These are phyloP conservation scores for Vollenhovia emeryi DNA, from an alignment of 1,140 invertebrate genomes.

Conservation along the genomic window DNA sequence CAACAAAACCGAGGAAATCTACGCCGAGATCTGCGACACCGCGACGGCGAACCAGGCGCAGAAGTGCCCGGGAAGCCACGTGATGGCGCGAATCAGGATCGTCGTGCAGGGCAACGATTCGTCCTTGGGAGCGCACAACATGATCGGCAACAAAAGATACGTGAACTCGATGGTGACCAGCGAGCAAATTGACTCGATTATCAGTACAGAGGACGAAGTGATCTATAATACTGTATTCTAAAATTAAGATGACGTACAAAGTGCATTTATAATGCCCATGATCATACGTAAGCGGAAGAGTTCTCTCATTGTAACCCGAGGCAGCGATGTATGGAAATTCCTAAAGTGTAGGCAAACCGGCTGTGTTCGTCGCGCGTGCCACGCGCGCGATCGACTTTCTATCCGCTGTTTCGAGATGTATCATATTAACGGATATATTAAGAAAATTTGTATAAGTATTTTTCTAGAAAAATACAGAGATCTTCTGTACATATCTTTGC, in stretches of 20 bases:
- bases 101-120: conserved; percentile 78
- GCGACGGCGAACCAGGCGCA: conserved; percentile 64
- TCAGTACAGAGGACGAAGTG: conserved; percentile 80
- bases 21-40: conserved; percentile 83
- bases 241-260: conserved; percentile 33
- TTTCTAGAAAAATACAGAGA: conserved; percentile 48
- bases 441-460: conserved; percentile 30
- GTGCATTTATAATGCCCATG: background rate
- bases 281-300: background rate
- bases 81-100: conserved; percentile 83
- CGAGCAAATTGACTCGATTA: conserved; percentile 81
- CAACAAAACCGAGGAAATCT: conserved; percentile 81
- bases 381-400: conserved; percentile 27
- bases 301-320: conserved; percentile 9
- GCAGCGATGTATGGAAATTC: conserved; percentile 60
- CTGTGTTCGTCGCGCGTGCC: conserved; percentile 60
- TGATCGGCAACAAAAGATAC: conserved; percentile 73
- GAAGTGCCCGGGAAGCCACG: conserved; percentile 80
- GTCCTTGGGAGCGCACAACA: conserved; percentile 22
- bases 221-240: conserved; percentile 84
- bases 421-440: conserved; percentile 51
- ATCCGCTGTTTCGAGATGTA: conserved; percentile 62
- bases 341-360: conserved; percentile 55
- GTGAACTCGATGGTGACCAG: conserved; percentile 79
- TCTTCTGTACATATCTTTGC: conserved; percentile 68